Evolutionary conservation across 2,797 vertebrate species (phyloP), one percentile per base, ranked within the genome.

Genomic region (Sylvilagus floridanus): DNA sequence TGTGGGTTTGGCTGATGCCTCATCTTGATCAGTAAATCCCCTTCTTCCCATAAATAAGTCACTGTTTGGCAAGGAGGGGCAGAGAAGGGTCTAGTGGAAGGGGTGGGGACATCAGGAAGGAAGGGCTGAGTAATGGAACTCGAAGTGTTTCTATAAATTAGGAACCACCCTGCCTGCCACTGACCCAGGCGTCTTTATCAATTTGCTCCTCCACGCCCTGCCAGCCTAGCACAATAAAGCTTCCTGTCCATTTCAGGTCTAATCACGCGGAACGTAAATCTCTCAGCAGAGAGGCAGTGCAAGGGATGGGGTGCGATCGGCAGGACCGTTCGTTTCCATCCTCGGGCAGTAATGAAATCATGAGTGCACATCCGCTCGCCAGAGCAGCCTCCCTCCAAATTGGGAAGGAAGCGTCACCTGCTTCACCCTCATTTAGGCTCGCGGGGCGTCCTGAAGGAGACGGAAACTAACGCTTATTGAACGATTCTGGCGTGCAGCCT

Each of bases 231-330:
- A 83, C 97, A 97, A 97, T 98, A 97, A 98, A 98, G 92, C 97
- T 97, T 97, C 97, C 97, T 95, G 97, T 96, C 97, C n/a, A 9
- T 98, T 98, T 97, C 98, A 89, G 94, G 96, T 96, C 97, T 97
- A 97, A 98, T 98, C 97, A 96, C 35, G 93, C 94, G 92, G 96
- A 97, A 97, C 90, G 90, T 96, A 98, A 98, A 98, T 98, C 97
- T 95, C 95, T 95, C 96, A 96, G 97, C 97, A 96, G 95, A 93
- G 63, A 96, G 93, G 82, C 97, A 96, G 95, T 97, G 96, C 0
- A 5, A 52, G 94, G 95, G 91, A 95, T 90, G 93, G 95, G 96
- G 72, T 13, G 78, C 95, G 87, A 97, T 96, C 96, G 68, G 11
- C 28, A 10, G 57, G 84, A 65, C 60, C 90, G 83, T 96, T 98